phyloP scores from a whole-genome alignment of 1,140 invertebrate genomes.

The Rhopalosiphum maidis region DNA sequence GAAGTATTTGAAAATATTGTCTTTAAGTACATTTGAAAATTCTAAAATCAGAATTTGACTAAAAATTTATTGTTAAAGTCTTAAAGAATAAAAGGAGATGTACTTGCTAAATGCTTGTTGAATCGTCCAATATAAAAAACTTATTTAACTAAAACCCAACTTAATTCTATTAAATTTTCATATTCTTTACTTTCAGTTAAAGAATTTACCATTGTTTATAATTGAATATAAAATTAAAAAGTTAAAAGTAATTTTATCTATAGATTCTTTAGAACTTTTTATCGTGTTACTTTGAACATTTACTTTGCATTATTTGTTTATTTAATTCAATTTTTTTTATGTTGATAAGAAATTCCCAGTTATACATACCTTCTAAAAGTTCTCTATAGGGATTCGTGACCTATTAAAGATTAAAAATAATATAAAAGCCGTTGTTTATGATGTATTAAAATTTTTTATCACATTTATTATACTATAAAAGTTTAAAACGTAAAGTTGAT shows the following conservation, averaged over 20 bases:
- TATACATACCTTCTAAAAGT: neutral
- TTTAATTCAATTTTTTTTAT: neutral
- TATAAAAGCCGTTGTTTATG: neutral
- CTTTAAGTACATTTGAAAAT: neutral
- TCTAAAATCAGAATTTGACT: neutral
- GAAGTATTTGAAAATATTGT: neutral
- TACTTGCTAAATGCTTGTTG: neutral
- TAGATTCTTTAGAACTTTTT: neutral
- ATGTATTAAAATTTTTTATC: neutral
- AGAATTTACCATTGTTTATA: slow-evolving; percentile 5
- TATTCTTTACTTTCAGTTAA: neutral
- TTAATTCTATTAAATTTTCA: neutral
- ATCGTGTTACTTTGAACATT: slow-evolving; percentile 11
- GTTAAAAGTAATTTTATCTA: slow-evolving; percentile 13
- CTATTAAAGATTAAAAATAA: neutral
- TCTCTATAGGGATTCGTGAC: neutral
- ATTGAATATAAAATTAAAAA: slow-evolving; percentile 5
- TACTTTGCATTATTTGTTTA: neutral
- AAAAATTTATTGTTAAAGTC: neutral
- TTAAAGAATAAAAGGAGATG: neutral
- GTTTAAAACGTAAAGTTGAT: neutral
- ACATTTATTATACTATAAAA: neutral
- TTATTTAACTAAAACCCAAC: neutral
- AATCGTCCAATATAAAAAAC: neutral
- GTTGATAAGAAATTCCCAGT: neutral